Base-by-base conservation (phyloP, 2,888 invertebrate genomes). In the Euphydryas editha region DNA sequence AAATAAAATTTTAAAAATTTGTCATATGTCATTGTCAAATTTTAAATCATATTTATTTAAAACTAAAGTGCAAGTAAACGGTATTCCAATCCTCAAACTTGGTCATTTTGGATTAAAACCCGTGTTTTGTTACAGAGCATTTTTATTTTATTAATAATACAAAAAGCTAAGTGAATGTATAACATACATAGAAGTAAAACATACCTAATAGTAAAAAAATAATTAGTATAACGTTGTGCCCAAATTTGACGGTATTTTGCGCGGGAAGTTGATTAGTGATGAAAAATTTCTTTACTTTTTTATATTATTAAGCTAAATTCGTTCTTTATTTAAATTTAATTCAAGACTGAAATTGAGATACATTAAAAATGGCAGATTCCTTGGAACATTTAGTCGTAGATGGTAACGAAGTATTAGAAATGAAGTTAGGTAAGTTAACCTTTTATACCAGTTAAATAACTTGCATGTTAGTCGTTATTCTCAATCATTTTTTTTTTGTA, bases 321-420 rank as follows among this genome's bases (percentile, higher is more conserved):
- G 24, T 37, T 13, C 1, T 24, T 20, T 51, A 51, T 51, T 15
- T 24, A 21, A 51, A 1, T n/a, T 13, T 24, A 51, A 1, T 51
- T 15, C 15, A 15, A 11, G 49, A 24, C 11, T 54, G 30, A 54
- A 36, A 10, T 17, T 36, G n/a, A 36, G 30, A 54, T 30, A 17
- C 37, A 55, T 36, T 65, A 65, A 87, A 78, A 78, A 92, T 92
- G 91, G 93, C 91, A 79, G 93, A 93, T 75, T 86, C 87, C 7
- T 75, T 93, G 76, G 87, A 88, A 76, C 91, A 93, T 84, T 87
- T 93, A 73, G 93, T 93, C 67, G 92, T 92, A 46, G 93, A 94
- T 79, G 94, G 94, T 56, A 94, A 94, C 78, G 93, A 94, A 64
- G 93, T 92, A 21, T 81, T 94, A 70, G 92, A 94, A 76, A 85